Evolutionary conservation across 2,888 invertebrate genomes (phyloP).

Genomic region (Microctonus aethiopoides): DNA sequence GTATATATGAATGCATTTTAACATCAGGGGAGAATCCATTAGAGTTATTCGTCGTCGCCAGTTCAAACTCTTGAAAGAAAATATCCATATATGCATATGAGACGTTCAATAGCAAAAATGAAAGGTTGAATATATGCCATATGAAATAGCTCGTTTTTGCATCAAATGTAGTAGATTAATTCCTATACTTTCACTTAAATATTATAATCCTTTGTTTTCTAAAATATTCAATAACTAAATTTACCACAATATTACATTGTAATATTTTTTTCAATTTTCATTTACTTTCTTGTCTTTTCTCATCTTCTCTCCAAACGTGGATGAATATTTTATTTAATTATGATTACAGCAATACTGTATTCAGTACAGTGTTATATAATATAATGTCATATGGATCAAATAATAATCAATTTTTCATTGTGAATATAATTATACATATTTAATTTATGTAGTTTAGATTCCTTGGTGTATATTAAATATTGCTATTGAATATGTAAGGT

Average conservation of each 20-base stretch:
- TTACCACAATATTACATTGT: not conserved
- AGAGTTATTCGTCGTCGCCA: constrained; percentile 12
- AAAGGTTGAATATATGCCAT: constrained; percentile 6
- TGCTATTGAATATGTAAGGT: not conserved
- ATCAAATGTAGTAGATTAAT: not conserved
- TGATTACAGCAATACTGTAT: too few species aligned
- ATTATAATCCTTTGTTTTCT: not conserved
- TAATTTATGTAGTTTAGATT: not conserved
- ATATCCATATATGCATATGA: constrained; percentile 27
- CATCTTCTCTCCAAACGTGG: too few species aligned
- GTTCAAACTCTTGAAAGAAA: constrained; percentile 26
- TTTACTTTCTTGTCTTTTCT: too few species aligned
- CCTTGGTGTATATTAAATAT: not conserved
- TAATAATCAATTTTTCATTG: not conserved
- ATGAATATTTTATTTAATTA: too few species aligned
- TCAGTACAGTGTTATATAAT: not conserved
- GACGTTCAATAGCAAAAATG: constrained; percentile 14
- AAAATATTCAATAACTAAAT: not conserved
- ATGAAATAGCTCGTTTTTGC: constrained; percentile 2
- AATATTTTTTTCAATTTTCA: too few species aligned
- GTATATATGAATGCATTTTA: constrained; percentile 24
- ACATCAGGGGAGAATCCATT: constrained; percentile 27
- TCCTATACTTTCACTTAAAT: too few species aligned
- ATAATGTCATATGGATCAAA: not conserved
- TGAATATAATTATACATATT: not conserved